Conservation (phyloP, 2,797 vertebrate species). For the Artibeus lituratus region DNA sequence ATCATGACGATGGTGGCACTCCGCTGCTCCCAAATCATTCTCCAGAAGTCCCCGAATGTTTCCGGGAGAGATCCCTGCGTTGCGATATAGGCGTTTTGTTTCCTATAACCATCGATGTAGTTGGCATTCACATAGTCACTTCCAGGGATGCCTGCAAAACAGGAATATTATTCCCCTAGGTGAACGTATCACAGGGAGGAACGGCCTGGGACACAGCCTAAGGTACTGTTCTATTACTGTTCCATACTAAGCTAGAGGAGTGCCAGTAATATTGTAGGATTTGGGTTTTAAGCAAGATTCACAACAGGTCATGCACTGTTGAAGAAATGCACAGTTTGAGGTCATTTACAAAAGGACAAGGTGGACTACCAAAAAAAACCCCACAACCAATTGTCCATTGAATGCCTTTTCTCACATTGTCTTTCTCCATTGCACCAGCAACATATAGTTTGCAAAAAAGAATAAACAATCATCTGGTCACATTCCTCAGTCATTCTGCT, state of each 20-base stretch:
- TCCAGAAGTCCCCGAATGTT: constrained; percentile 99
- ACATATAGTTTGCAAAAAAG: background rate
- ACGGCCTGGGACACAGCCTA: background rate
- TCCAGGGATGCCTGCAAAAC: constrained; percentile 92
- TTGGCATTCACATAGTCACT: constrained; percentile 99
- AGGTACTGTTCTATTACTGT: background rate
- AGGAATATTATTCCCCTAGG: background rate
- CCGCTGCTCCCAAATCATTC: constrained; percentile 99
- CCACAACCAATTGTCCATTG: background rate
- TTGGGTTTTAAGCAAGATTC: background rate
- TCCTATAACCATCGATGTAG: constrained; percentile 98
- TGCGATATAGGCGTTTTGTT: constrained; percentile 98
- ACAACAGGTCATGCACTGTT: background rate
- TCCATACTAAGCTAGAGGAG: background rate
- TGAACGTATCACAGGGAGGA: background rate
- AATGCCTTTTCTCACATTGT: background rate
- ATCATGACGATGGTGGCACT: constrained; percentile 99
- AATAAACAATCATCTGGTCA: background rate
- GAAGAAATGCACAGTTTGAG: background rate
- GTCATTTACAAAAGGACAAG: background rate
- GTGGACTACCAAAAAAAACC: background rate
- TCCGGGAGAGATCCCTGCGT: constrained; percentile 96
- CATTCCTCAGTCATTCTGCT: background rate
- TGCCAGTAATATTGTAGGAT: background rate
- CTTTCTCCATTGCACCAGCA: background rate